A percentile compares a stretch with the other conserved stretches of the same genome.
These are phyloP conservation scores for Sinelater perroti DNA, from an alignment of 2,888 invertebrate species.

Conservation along the genomic window DNA sequence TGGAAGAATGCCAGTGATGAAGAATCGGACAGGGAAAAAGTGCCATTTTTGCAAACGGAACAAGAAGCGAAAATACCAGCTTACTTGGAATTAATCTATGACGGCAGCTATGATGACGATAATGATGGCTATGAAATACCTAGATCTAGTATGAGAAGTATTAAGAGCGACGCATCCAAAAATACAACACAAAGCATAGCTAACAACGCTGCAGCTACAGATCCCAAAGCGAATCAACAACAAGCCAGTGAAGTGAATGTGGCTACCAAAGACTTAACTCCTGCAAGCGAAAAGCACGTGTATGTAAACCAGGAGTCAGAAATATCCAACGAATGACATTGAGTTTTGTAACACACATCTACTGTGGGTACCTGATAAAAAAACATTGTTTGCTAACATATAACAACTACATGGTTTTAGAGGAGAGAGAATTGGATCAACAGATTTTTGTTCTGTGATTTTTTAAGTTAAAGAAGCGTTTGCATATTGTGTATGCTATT, in stretches of 20 bases:
- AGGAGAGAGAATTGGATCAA: too few species aligned
- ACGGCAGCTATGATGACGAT: conserved; percentile 40
- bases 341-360: too few species aligned
- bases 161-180: conserved; percentile 27
- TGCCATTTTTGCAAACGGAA: conserved; percentile 28
- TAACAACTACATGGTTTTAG: too few species aligned
- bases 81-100: conserved; percentile 47
- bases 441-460: too few species aligned
- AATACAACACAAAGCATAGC: conserved; percentile 9
- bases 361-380: too few species aligned
- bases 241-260: background rate
- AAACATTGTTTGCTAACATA: too few species aligned
- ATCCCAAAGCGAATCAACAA: background rate
- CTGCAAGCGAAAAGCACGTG: conserved; percentile 1
- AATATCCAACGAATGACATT: background rate
- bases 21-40: conserved; percentile 31
- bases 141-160: conserved; percentile 33
- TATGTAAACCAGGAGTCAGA: conserved; percentile 7
- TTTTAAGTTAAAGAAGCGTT: too few species aligned
- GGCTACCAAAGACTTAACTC: background rate
- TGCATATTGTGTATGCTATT: too few species aligned
- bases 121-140: conserved; percentile 50
- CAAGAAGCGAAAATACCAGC: conserved; percentile 41
- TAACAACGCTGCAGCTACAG: background rate
- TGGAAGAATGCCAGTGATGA: conserved; percentile 32